Base-by-base conservation (phyloP, 2,797 vertebrate species). In the Helarctos malayanus region DNA sequence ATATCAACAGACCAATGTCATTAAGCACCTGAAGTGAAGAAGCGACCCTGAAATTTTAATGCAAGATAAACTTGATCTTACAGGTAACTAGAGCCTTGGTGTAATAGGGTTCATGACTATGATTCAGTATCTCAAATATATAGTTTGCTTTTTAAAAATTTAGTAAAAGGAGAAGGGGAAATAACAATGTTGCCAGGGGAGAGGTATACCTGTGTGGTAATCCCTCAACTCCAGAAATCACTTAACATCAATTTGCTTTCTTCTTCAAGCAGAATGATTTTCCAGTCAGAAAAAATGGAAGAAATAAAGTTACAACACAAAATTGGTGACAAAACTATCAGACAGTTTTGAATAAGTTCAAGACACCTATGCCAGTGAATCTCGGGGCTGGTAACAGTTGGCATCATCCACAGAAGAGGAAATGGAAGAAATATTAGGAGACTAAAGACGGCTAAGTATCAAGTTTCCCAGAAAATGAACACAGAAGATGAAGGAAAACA, bases 381-480 rank as follows among this genome's bases (percentile, higher is more conserved):
- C 41, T 54, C 54, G 14, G 16, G 25, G 9, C 19, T 83, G 29
- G 6, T 7, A 71, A 90, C 14, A 79, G 16, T 16, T 76, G 29
- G 41, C 54, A 92, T 61, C 35, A 86, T 19, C 35, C 80, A 92
- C 32, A 63, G 14, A 89, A 87, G 21, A 90, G 29, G 80, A 23
- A 79, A 89, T 38, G 16, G 63, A 96, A 94, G 69, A 87, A 75
- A 81, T 47, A 52, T 57, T n/a, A 95, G 63, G 80, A 93, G 19
- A 85, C 25, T 93, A 47, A 65, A 94, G 54, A 83, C 32, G 15
- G 15, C 29, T 91, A 85, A 85, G 16, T 87, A 63, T 69, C 85
- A 82, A 91, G 49, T 93, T 94, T 93, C 80, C 56, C 21, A 86
- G 61, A 57, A 92, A 95, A 78, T 47, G 32, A 94, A 96, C 57